These are phyloP conservation scores for Xiphias gladius DNA, from an alignment of 2,113 vertebrate genomes.

Conservation along the genomic window DNA sequence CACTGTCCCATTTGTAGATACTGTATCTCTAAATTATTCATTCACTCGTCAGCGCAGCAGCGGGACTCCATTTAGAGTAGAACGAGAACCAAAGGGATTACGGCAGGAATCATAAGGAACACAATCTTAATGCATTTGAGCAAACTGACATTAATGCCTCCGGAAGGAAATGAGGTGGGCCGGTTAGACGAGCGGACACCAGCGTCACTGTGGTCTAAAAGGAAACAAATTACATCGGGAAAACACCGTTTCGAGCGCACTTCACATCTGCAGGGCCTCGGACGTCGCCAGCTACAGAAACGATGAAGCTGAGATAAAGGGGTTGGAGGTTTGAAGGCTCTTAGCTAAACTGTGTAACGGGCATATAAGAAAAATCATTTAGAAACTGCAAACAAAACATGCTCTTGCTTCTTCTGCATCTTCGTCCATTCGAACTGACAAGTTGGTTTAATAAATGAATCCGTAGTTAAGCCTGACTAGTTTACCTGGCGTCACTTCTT, in stretches of 20 bases:
- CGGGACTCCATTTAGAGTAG: not conserved
- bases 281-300: not conserved
- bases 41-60: not conserved
- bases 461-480: no score
- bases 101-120: not conserved
- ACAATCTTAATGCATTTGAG: constrained; percentile 1
- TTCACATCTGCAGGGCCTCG: no score
- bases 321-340: no score
- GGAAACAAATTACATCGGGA: not conserved
- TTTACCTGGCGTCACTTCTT: no score
- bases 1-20: not conserved
- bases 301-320: no score
- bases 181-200: constrained; percentile 15
- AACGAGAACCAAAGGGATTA: not conserved
- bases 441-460: no score
- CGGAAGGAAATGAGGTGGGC: constrained; percentile 7
- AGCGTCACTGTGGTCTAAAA: not conserved
- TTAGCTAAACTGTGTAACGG: no score
- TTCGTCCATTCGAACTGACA: no score
- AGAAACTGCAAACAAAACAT: no score
- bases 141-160: constrained; percentile 16
- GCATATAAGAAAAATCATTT: no score
- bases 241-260: not conserved
- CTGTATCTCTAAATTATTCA: constrained; percentile 27
- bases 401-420: no score